These are phyloP conservation scores for Sebastes schlegelii DNA, from an alignment of 2,113 vertebrate genomes.

Conservation along the genomic window DNA sequence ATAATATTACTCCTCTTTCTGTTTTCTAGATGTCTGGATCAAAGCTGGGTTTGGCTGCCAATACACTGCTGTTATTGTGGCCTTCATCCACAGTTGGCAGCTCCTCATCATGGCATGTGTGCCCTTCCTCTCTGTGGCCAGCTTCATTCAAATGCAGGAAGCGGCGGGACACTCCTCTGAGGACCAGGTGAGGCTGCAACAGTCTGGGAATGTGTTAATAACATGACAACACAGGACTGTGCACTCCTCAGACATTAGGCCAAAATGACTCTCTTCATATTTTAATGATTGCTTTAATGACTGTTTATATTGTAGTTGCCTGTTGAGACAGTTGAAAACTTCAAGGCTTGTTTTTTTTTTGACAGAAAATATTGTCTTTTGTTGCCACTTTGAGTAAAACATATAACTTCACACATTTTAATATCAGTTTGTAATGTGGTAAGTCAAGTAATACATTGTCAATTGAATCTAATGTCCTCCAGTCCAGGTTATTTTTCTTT, in stretches of 20 bases:
- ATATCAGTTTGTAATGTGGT: neutral
- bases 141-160: constrained; percentile 74
- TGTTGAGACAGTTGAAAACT: neutral
- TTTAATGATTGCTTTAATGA: constrained; percentile 36
- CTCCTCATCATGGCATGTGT: constrained; percentile 82
- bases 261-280: constrained; percentile 7
- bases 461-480: neutral
- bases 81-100: constrained; percentile 84
- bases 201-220: constrained; percentile 82
- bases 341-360: neutral
- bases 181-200: constrained; percentile 84
- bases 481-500: neutral
- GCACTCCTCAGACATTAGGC: neutral
- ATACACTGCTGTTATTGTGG: constrained; percentile 74
- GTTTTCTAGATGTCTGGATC: constrained; percentile 77
- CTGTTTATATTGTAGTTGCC: constrained; percentile 85
- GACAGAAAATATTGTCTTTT: neutral
- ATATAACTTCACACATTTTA: neutral
- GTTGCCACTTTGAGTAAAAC: neutral
- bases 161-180: constrained; percentile 79
- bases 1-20: constrained; percentile 27
- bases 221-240: constrained; percentile 17
- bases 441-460: neutral
- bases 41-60: constrained; percentile 74
- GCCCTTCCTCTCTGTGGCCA: constrained; percentile 79